Base-by-base conservation (phyloP, 2,113 vertebrate genomes). In the Calyptommatus sinebrachiatus region DNA sequence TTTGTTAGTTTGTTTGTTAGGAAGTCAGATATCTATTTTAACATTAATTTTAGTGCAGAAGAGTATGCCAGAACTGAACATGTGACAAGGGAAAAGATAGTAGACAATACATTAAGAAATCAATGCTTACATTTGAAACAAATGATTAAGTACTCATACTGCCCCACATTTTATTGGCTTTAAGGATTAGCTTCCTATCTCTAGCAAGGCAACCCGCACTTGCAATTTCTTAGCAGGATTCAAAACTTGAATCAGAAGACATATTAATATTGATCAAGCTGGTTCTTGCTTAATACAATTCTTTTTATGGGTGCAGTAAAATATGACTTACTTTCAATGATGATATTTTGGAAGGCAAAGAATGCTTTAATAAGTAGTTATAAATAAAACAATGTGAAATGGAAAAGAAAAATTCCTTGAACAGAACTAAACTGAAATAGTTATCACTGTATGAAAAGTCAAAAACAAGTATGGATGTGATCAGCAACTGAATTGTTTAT, bases 161-260 rank as follows among this genome's bases (percentile, higher is more conserved):
- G 22, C 24, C 41, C 53, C 53, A 28, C 6, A 28, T 76, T 76
- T 76, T 28, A 76, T 28, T 65, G 41, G 29, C 20, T 62, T 79
- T 62, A 79, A 78, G 57, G 67, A 41, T 61, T 41, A 75, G 61
- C 57, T 41, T 66, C 62, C 26, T n/a, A 31, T 20, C 21, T 65
- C 21, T 29, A 24, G 61, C 28, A 73, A 66, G 31, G 29, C 46
- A 29, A 26, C n/a, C 21, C 62, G 46, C 45, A 65, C 46, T 79
- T 29, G 3, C 28, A 50, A 22, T 73, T 80, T 73, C 61, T 66
- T 29, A 80, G 78, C 62, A 53, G 29, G 22, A 73, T 80, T 80
- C 46, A 73, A 67, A 76, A 53, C 12, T 11, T 53, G 71, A 73
- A 66, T 66, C 24, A n/a, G 26, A 71, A 46, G 46, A 18, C 16